A percentile compares a stretch with the other conserved stretches of the same genome.
These are phyloP conservation scores for Prionailurus bengalensis DNA, from an alignment of 2,113 vertebrate species.

Conservation along the genomic window DNA sequence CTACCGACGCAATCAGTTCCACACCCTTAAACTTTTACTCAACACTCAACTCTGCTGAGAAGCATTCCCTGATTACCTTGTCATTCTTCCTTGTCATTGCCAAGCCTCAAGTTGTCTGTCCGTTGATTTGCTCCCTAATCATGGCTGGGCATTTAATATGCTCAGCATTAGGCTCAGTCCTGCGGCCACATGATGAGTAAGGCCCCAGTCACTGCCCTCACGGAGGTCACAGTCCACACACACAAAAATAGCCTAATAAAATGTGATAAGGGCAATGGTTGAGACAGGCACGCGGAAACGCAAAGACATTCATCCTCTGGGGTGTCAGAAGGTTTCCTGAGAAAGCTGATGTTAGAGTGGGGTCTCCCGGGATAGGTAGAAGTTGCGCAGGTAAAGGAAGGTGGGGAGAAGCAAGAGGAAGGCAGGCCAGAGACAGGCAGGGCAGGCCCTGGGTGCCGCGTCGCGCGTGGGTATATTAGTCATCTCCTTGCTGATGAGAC, in stretches of 20 bases:
- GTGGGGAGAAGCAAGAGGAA: accelerated
- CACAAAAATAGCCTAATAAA: slow-evolving; percentile 27
- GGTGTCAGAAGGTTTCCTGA: neutral
- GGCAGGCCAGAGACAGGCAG: neutral
- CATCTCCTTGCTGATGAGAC: neutral
- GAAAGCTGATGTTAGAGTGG: neutral
- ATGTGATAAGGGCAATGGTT: neutral
- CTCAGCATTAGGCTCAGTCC: neutral
- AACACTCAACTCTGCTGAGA: neutral
- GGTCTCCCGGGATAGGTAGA: neutral
- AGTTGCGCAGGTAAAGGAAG: neutral
- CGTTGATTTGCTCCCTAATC: neutral
- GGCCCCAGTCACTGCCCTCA: neutral
- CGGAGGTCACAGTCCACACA: slow-evolving; percentile 63
- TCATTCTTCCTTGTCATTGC: neutral
- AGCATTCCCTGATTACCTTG: neutral
- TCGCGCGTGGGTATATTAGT: too few species aligned
- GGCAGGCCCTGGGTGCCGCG: too few species aligned
- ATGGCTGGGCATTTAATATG: neutral
- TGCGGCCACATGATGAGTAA: neutral
- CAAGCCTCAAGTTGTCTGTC: neutral
- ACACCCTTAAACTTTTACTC: neutral
- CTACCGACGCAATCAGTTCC: neutral
- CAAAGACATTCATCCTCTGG: neutral
- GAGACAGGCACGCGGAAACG: neutral